Conservation (phyloP, 92 coral and sea anemone genomes). For the Anthopleura xanthogrammica region DNA sequence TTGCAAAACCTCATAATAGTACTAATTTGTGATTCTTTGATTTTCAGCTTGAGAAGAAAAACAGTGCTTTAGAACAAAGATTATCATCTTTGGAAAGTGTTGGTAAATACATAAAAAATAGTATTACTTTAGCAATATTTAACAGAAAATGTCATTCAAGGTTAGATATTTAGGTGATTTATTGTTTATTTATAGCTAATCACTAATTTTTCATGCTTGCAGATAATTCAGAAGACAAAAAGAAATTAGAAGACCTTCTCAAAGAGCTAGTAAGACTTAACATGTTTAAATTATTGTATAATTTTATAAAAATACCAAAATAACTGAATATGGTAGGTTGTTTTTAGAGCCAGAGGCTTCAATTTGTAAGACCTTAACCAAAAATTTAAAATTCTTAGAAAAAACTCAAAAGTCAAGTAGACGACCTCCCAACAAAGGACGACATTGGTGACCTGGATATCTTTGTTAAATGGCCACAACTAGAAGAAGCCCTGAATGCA, state of each 20-base stretch:
- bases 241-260: slow-evolving; percentile 71
- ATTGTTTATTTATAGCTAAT: not conserved
- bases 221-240: slow-evolving; percentile 88
- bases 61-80: slow-evolving; percentile 62
- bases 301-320: too few relatives aligned
- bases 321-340: not conserved
- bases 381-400: slow-evolving; percentile 38
- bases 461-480: slow-evolving; percentile 97
- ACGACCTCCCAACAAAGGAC: slow-evolving; percentile 85
- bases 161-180: not conserved
- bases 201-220: not conserved
- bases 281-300: not conserved
- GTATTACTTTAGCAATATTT: not conserved
- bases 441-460: slow-evolving; percentile 81
- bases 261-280: slow-evolving; percentile 70
- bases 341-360: too few relatives aligned
- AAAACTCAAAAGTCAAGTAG: slow-evolving; percentile 68
- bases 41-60: slow-evolving; percentile 71
- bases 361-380: not conserved
- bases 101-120: slow-evolving; percentile 51
- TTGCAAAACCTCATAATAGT: too few relatives aligned
- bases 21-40: not conserved
- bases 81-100: slow-evolving; percentile 76
- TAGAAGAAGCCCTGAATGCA: slow-evolving; percentile 87
- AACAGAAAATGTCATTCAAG: not conserved